These are phyloP conservation scores for Sciurus vulgaris DNA, from an alignment of 2,797 vertebrate species.

Conservation along the genomic window DNA sequence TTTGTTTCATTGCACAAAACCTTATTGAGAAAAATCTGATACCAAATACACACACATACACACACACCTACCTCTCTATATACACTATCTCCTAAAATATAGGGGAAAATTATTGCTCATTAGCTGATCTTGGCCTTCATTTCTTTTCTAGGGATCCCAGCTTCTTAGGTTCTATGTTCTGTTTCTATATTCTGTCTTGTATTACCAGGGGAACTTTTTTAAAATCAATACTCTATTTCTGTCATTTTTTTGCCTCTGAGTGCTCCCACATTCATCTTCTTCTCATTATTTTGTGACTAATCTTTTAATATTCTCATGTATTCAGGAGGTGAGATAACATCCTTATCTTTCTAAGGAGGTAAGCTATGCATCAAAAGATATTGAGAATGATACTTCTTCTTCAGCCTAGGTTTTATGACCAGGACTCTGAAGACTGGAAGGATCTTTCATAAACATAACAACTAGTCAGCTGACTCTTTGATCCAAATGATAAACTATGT, in stretches of 20 bases:
- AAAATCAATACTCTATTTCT: neutral
- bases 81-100: neutral
- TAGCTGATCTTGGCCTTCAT: slow-evolving; percentile 39
- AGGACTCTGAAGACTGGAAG: slow-evolving; percentile 21
- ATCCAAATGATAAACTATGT: neutral
- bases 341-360: slow-evolving; percentile 2
- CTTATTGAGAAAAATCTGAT: slow-evolving; percentile 53
- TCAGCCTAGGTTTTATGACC: neutral
- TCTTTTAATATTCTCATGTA: slow-evolving; percentile 21
- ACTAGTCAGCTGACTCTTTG: neutral
- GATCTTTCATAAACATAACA: neutral
- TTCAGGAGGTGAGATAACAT: neutral
- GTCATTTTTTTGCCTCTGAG: neutral
- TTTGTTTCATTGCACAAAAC: slow-evolving; percentile 38
- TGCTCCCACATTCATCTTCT: slow-evolving; percentile 29
- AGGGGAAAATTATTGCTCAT: neutral
- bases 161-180: slow-evolving; percentile 47
- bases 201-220: neutral
- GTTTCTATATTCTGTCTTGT: slow-evolving; percentile 15
- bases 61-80: too few relatives aligned
- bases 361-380: neutral
- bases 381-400: slow-evolving; percentile 31
- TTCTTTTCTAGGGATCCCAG: slow-evolving; percentile 28
- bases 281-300: slow-evolving; percentile 50
- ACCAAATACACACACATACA: too few relatives aligned